Base-by-base conservation (phyloP, 2,888 invertebrate species). In the Trissolcus japonicus region DNA sequence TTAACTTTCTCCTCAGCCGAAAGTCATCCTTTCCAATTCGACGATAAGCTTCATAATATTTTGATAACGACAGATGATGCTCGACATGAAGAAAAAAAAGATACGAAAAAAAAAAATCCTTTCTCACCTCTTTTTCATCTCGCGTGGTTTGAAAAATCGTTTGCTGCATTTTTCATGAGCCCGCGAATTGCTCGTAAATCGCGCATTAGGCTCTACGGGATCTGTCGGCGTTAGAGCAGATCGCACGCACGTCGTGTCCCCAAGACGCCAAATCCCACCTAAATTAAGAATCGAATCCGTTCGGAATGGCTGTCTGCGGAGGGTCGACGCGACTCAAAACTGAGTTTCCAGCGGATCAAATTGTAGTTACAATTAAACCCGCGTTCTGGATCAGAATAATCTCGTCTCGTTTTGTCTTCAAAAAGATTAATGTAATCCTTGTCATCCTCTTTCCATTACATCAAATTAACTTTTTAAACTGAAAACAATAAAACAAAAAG, bases 181-280 rank as follows among this genome's bases (percentile, higher is more conserved):
- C 60, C 57, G 78, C 75, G 78, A 76, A 79, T 79, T 68, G 72
- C 78, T 76, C 75, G 78, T 79, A 79, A 79, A 79, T 79, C 78
- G 78, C 65, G 69, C 76, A 75, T 79, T 79, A 76, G 75, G 74
- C 68, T 54, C 59, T 7, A 25, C 50, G 7, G 40, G 59, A 17
- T 55, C 55, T n/a, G 40, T 19, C 55, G 14, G n/a, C 21, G 19
- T 13, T 17, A 17, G 9, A 1, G 9, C 11, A 51, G 51, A 56
- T 59, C 19, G 59, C 59, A 60, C 65, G 63, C 57, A 19, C 51
- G 51, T 43, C 56, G 69, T 54, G 14, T 17, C 13, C 13, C 4
- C 7, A 40, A 29, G 51, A 13, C 41, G 7, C 21, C 9, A 59
- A 66, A 66, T 56, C 61, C 51, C 35, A 46, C 54, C 51, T 57